Conservation (phyloP, 1,140 invertebrate species). For the Ladona fulva region DNA sequence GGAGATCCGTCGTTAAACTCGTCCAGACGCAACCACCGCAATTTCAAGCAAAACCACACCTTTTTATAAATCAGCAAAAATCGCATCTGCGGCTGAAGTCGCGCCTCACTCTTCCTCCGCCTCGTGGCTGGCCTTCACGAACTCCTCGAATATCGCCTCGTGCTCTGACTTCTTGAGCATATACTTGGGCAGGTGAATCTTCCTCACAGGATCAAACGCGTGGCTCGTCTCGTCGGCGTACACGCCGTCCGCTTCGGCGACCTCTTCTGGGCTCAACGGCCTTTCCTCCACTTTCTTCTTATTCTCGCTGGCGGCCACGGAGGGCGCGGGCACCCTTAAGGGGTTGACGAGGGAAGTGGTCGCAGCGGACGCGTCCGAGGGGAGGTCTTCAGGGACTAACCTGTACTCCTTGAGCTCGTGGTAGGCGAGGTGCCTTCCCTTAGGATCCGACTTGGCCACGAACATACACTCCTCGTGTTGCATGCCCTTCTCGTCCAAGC, state of each 20-base stretch:
- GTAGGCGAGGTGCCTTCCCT: slow-evolving; percentile 19
- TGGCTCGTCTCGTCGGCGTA: slow-evolving; percentile 50
- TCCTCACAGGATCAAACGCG: slow-evolving; percentile 49
- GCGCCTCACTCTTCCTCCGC: not conserved
- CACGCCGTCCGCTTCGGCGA: slow-evolving; percentile 34
- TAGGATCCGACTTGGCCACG: slow-evolving; percentile 41
- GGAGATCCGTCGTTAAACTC: too few species aligned
- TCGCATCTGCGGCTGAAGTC: too few species aligned
- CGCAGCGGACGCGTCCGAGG: not conserved
- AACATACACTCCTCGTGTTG: slow-evolving; percentile 67
- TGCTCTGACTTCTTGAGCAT: slow-evolving; percentile 56
- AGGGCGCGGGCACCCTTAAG: not conserved
- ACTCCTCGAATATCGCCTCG: slow-evolving; percentile 54
- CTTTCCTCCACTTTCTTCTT: slow-evolving; percentile 18
- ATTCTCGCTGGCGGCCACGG: not conserved
- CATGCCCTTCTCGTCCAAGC: slow-evolving; percentile 51
- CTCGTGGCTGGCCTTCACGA: slow-evolving; percentile 25
- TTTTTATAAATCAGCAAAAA: too few species aligned
- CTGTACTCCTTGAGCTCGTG: slow-evolving; percentile 22
- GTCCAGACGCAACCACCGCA: too few species aligned
- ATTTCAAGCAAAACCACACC: too few species aligned
- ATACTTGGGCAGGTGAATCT: slow-evolving; percentile 52
- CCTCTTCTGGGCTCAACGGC: slow-evolving; percentile 20
- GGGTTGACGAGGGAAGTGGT: not conserved
- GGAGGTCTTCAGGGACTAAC: slow-evolving; percentile 13